Evolutionary conservation across 2,888 invertebrate species (phyloP).

Genomic region (Lepidochrysops patricia): DNA sequence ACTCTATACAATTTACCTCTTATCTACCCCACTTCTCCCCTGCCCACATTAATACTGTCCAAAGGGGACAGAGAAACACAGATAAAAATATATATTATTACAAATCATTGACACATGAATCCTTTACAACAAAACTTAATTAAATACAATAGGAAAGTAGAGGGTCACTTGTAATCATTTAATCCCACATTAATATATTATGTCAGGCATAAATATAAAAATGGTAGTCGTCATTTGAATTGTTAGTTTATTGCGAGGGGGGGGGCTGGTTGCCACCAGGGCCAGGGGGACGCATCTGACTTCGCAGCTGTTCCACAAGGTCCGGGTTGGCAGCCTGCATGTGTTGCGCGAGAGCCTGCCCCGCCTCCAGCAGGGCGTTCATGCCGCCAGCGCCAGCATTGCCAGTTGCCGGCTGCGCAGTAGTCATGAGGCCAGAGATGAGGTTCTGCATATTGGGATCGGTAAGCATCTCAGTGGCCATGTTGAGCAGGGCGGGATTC

Average conservation of each 20-base stretch:
- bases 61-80: background rate
- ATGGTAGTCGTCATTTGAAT: background rate
- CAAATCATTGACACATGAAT: background rate
- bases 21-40: background rate
- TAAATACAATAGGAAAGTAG: background rate
- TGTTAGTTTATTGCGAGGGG: conserved; percentile 20
- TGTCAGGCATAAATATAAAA: background rate
- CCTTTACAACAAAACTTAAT: background rate
- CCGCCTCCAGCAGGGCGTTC: conserved; percentile 72
- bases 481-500: conserved; percentile 87
- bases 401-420: conserved; percentile 30
- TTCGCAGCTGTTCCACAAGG: conserved; percentile 83
- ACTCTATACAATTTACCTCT: background rate
- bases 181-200: background rate
- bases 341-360: conserved; percentile 87
- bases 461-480: conserved; percentile 89
- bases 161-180: background rate
- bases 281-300: conserved; percentile 73
- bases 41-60: background rate
- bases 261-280: conserved; percentile 33
- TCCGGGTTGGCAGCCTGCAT: conserved; percentile 89
- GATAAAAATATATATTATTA: background rate
- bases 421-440: conserved; percentile 75
- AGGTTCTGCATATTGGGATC: conserved; percentile 89
- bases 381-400: conserved; percentile 40